Percentiles rank a stretch among this genome's conserved stretches.
These are phyloP conservation scores for Lasiurus borealis DNA, from an alignment of 2,113 vertebrate species.

Conservation along the genomic window DNA sequence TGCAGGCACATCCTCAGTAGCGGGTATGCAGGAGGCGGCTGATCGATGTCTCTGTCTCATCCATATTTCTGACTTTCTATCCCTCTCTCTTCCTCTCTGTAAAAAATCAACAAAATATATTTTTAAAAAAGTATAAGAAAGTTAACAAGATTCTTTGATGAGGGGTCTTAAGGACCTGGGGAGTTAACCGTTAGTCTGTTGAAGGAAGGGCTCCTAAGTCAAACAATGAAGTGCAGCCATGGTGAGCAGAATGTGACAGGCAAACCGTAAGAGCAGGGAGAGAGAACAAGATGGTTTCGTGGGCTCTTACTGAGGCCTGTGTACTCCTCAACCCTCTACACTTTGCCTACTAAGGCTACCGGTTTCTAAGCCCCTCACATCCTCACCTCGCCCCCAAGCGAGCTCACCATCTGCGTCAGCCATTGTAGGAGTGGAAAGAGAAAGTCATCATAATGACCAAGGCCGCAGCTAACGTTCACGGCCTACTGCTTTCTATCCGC, in stretches of 20 bases:
- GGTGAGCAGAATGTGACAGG: background rate
- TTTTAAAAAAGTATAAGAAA: background rate
- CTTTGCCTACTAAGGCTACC: background rate
- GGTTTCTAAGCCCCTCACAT: background rate
- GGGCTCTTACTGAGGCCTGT: background rate
- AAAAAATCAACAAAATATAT: no score
- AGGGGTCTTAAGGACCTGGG: background rate
- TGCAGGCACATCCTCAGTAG: no score
- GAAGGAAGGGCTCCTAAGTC: background rate
- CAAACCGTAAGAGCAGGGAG: background rate
- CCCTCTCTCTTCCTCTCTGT: no score
- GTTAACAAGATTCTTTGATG: background rate
- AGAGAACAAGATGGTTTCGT: background rate
- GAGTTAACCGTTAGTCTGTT: background rate
- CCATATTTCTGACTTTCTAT: no score
- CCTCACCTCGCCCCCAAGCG: background rate
- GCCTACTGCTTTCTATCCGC: background rate
- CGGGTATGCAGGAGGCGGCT: no score
- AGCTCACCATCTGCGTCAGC: background rate
- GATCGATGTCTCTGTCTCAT: no score
- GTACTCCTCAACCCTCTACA: background rate
- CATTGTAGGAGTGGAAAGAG: background rate
- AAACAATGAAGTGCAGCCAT: background rate
- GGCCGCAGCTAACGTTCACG: background rate
- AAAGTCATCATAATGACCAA: background rate